Evolutionary conservation across 2,113 vertebrate genomes (phyloP), one percentile per base, ranked within the genome.

Genomic region (Nyctibius bracteatus): DNA sequence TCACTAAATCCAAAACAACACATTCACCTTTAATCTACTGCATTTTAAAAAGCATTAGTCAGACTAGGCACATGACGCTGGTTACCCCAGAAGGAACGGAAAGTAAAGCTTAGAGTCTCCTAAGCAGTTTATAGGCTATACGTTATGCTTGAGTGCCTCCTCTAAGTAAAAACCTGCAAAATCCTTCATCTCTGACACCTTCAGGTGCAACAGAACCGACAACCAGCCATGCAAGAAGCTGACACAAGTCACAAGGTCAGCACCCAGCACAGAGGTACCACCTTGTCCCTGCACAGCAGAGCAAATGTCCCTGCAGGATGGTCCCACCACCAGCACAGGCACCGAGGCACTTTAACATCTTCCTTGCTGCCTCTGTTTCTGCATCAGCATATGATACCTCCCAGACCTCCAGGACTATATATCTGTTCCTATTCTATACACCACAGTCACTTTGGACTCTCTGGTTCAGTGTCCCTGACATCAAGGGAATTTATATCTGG

Each of bases 1-100:
- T 58, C 72, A 82, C 71, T 93, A 67, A 88, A 96, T 93, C 82
- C 82, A 92, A 94, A 93, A 23, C 81, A 94, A 86, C 54, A 67
- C 19, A 54, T 88, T 93, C 88, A 90, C 85, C 93, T 92, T 96
- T 95, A 93, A 96, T 94, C 96, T 95, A 74, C 63, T 93, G 88
- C 88, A 88, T 96, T 95, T 96, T 88, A 90, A 93, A 96, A 95
- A 90, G 93, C 92, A 86, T 96, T 96, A 96, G 86, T 95, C 96
- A 96, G 85, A 71, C 39, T 33, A 82, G 75, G 80, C 95, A 79
- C 58, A 80, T 92, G 94, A 94, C 25, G 20, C 80, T 71, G 35
- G 95, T 90, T 94, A 95, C 92, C 92, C 82, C 90, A 95, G 85
- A 54, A 91, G 66, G 72, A 96, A 55, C 23, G 0, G 62, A 85